These are phyloP conservation scores for Orycteropus afer DNA, from an alignment of 2,113 vertebrate genomes.

Conservation along the genomic window DNA sequence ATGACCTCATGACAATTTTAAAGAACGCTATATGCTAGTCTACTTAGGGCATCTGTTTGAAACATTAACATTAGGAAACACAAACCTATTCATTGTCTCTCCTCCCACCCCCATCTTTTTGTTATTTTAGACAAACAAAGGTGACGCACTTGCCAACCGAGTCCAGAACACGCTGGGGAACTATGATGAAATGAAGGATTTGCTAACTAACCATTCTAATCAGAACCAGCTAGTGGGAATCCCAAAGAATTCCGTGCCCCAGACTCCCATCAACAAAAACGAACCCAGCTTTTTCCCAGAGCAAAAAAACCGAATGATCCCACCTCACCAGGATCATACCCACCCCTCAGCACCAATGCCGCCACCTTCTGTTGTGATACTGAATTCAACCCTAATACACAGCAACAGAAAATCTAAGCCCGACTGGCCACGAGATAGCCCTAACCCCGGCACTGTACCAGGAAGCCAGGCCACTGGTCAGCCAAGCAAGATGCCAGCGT, in stretches of 20 bases:
- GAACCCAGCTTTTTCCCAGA: constrained; percentile 91
- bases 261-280: constrained; percentile 90
- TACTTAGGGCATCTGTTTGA: constrained; percentile 79
- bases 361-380: constrained; percentile 86
- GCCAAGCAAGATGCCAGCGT: constrained; percentile 85
- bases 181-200: constrained; percentile 97
- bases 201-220: constrained; percentile 96
- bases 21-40: constrained; percentile 74
- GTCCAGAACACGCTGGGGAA: constrained; percentile 97
- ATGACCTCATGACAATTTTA: constrained; percentile 78
- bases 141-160: constrained; percentile 95
- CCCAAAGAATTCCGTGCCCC: constrained; percentile 94
- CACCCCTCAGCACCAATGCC: constrained; percentile 84
- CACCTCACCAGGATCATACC: constrained; percentile 84
- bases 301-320: constrained; percentile 86
- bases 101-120: constrained; percentile 71
- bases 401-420: constrained; percentile 91
- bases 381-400: constrained; percentile 84
- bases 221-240: constrained; percentile 98
- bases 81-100: constrained; percentile 80
- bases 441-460: constrained; percentile 82
- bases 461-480: constrained; percentile 85
- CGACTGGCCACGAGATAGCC: constrained; percentile 91
- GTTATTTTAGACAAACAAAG: constrained; percentile 94
- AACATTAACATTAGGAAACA: constrained; percentile 74